Conservation (phyloP, 2,888 invertebrate genomes). For the Morpho deidamia region DNA sequence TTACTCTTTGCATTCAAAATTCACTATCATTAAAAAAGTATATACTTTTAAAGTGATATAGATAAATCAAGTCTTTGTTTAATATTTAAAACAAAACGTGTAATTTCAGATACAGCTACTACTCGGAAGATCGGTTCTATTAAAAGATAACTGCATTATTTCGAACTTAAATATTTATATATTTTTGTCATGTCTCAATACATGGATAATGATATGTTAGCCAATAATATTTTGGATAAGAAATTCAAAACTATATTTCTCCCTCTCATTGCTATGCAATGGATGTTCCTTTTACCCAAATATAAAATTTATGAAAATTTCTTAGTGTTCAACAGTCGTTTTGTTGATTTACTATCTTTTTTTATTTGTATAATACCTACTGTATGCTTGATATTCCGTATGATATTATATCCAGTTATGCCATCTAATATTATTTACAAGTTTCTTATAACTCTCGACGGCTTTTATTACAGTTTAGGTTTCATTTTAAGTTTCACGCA, state of each 20-base stretch:
- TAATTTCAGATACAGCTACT: too few species aligned
- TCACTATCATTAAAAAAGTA: too few species aligned
- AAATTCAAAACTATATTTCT: neutral
- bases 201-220: neutral
- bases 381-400: neutral
- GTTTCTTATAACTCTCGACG: neutral
- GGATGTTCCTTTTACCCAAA: slow-evolving; percentile 4
- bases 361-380: neutral
- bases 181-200: neutral
- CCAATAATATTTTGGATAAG: neutral
- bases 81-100: too few species aligned
- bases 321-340: slow-evolving; percentile 2
- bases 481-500: neutral
- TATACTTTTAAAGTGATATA: too few species aligned
- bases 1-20: too few species aligned
- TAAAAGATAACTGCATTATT: too few species aligned
- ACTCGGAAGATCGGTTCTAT: too few species aligned
- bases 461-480: neutral
- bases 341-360: neutral
- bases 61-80: too few species aligned
- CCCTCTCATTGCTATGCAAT: neutral
- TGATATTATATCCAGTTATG: neutral
- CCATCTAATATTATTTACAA: neutral
- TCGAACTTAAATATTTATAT: too few species aligned
- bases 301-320: slow-evolving; percentile 3